Evolutionary conservation across 1,140 invertebrate genomes (phyloP).

Genomic region (Penaeus chinensis): DNA sequence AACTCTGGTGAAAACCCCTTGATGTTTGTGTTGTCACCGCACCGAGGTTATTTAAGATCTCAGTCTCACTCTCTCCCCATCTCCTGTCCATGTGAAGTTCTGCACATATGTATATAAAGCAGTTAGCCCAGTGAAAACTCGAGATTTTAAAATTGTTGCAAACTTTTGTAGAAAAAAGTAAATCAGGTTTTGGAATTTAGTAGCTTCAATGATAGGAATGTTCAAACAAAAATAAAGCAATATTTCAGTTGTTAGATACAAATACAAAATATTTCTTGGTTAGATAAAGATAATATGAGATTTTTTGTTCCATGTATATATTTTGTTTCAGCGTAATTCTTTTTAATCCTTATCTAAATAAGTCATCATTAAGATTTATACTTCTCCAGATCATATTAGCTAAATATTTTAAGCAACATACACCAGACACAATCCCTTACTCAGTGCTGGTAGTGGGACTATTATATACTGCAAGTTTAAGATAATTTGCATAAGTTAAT

Average conservation of each 20-base stretch:
- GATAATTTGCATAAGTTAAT: constrained; percentile 33
- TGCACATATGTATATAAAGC: constrained; percentile 45
- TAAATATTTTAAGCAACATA: too few species aligned
- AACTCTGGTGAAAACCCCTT: too few species aligned
- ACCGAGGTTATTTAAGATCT: constrained; percentile 21
- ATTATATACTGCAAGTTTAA: constrained; percentile 47
- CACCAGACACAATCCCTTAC: not conserved
- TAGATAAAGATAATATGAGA: too few species aligned
- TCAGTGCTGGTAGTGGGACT: constrained; percentile 26
- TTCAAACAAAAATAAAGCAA: not conserved
- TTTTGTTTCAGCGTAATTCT: too few species aligned
- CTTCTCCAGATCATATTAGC: too few species aligned
- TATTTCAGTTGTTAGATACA: not conserved
- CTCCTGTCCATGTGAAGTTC: constrained; percentile 12
- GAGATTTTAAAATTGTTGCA: constrained; percentile 17
- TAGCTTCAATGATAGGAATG: constrained; percentile 6
- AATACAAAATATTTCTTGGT: too few species aligned
- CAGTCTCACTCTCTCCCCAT: not conserved
- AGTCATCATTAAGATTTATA: too few species aligned
- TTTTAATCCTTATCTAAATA: too few species aligned
- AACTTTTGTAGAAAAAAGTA: constrained; percentile 25
- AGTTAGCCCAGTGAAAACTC: constrained; percentile 28
- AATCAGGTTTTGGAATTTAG: constrained; percentile 6
- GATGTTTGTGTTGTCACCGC: not conserved
- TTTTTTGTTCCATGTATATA: too few species aligned